Conservation (phyloP, 2,888 invertebrate genomes). For the Diadromus collaris region DNA sequence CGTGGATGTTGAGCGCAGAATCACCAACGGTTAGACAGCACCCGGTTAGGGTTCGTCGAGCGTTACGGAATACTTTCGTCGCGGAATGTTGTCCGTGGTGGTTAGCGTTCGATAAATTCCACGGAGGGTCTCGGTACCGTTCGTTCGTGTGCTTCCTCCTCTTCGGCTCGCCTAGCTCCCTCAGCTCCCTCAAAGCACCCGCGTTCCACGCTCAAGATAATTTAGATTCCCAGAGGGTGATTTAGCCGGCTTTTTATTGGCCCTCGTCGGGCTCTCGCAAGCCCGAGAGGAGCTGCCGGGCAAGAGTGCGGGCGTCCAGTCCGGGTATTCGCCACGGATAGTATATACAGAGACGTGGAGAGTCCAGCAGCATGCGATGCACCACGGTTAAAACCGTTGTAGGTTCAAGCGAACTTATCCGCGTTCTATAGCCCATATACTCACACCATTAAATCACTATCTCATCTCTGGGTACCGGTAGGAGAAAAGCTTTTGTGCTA, state of each 20-base stretch:
- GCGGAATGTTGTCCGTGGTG: slow-evolving; percentile 71
- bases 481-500: slow-evolving; percentile 29
- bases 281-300: background rate
- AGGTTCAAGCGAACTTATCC: slow-evolving; percentile 15
- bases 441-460: slow-evolving; percentile 41
- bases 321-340: background rate
- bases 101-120: slow-evolving; percentile 76
- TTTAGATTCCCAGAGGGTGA: slow-evolving; percentile 76
- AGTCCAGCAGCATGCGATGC: slow-evolving; percentile 37
- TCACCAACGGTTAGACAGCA: slow-evolving; percentile 39
- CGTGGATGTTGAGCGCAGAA: slow-evolving; percentile 27
- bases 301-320: slow-evolving; percentile 10
- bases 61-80: slow-evolving; percentile 71
- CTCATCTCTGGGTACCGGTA: slow-evolving; percentile 28
- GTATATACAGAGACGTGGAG: slow-evolving; percentile 1
- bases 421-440: slow-evolving; percentile 14
- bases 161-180: slow-evolving; percentile 52
- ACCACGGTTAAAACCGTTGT: slow-evolving; percentile 25
- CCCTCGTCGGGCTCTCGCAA: slow-evolving; percentile 38
- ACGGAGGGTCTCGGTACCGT: slow-evolving; percentile 34
- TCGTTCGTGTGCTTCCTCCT: slow-evolving; percentile 25
- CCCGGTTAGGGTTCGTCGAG: slow-evolving; percentile 54
- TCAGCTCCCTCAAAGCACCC: slow-evolving; percentile 68
- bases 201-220: slow-evolving; percentile 73
- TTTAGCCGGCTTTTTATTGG: slow-evolving; percentile 72